phyloP scores from a whole-genome alignment of 2,797 vertebrate species.

The Lophotriccus pileatus region DNA sequence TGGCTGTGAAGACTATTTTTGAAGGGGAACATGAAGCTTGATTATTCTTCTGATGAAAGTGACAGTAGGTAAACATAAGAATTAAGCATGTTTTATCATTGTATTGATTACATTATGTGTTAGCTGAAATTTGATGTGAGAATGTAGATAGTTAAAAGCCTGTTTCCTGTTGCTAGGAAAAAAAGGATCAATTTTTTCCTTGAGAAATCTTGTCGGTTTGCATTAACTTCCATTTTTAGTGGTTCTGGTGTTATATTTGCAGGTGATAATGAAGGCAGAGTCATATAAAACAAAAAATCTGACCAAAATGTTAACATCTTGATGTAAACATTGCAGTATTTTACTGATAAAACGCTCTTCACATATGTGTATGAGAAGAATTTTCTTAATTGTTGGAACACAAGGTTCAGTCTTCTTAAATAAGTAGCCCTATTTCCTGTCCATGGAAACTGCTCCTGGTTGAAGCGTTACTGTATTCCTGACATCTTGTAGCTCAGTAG shows the following conservation, averaged over 20 bases:
- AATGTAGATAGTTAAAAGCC: neutral
- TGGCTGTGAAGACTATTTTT: neutral
- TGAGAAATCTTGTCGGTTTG: slow-evolving; percentile 44
- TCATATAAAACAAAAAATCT: neutral
- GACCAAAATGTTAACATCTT: neutral
- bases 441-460: too few relatives aligned
- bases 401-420: neutral
- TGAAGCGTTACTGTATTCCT: too few relatives aligned
- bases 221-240: neutral
- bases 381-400: slow-evolving; percentile 6
- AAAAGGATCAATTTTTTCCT: neutral
- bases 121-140: neutral
- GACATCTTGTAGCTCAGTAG: too few relatives aligned
- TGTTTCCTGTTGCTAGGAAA: neutral
- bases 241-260: neutral
- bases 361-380: neutral
- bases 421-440: neutral
- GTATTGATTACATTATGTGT: neutral
- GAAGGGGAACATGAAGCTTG: neutral
- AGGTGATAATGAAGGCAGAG: neutral
- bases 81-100: neutral
- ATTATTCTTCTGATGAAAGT: neutral
- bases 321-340: neutral
- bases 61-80: neutral
- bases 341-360: neutral